A percentile compares a stretch with the other conserved stretches of the same genome.
phyloP scores from a whole-genome alignment of 1,140 invertebrate species.

The Dendrolimus kikuchii region DNA sequence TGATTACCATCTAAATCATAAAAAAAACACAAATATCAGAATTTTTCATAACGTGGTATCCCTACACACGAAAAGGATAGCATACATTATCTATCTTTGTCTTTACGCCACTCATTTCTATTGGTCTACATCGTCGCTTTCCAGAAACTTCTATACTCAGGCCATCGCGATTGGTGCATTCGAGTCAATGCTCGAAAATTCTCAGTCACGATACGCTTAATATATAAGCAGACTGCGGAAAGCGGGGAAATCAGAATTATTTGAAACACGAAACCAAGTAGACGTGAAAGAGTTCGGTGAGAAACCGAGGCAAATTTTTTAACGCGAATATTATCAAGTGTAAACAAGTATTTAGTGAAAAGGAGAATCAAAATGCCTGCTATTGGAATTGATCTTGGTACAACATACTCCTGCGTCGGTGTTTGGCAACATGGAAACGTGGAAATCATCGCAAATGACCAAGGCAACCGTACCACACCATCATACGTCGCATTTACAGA shows the following conservation, averaged over 20 bases:
- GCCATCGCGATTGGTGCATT: conserved; percentile 17
- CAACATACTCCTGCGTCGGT: conserved; percentile 91
- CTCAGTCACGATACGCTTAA: conserved; percentile 34
- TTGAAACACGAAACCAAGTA: conserved; percentile 44
- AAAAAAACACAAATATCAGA: too few relatives aligned
- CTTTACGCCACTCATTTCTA: conserved; percentile 5
- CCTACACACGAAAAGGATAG: too few relatives aligned
- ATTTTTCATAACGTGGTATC: too few relatives aligned
- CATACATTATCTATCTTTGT: too few relatives aligned
- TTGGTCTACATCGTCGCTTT: conserved; percentile 22
- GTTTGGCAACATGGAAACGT: conserved; percentile 93
- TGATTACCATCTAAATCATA: too few relatives aligned
- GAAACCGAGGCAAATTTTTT: conserved; percentile 29
- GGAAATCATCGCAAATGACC: conserved; percentile 96
- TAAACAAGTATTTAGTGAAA: conserved; percentile 1
- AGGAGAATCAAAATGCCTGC: conserved; percentile 70
- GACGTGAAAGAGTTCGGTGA: conserved; percentile 35
- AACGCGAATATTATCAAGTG: not conserved
- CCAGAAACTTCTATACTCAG: conserved; percentile 11
- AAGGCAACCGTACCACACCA: conserved; percentile 93
- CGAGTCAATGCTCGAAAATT: conserved; percentile 27
- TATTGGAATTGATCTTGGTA: conserved; percentile 86
- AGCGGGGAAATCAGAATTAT: conserved; percentile 47
- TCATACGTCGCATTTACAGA: conserved; percentile 93
- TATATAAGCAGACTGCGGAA: conserved; percentile 31